Evolutionary conservation across 2,113 vertebrate genomes (phyloP), one percentile per base, ranked within the genome.

Genomic region (Myotis lucifugus): DNA sequence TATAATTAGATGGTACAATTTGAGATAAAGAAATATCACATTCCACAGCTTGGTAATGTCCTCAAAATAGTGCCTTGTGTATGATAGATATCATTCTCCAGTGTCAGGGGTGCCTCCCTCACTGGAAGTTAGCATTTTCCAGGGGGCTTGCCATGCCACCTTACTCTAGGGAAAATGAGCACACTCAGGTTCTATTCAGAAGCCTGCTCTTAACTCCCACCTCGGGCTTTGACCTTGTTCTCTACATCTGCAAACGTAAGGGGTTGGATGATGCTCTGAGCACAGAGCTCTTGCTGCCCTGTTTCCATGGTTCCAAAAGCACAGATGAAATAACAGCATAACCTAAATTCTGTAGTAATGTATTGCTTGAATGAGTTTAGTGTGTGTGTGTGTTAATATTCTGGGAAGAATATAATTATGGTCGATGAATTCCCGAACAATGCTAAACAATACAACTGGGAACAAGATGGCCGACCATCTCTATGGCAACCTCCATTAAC

Each of bases 21-120:
- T n/a, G n/a, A 95, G 69, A 82, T 52, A 95, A 95, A 90, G 23
- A 61, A 92, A 87, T 69, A 66, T 32, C 27, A 29, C 59, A 64
- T 70, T 93, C 23, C 34, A 74, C 23, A 74, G 73, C 23, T 90
- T 4, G 6, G 34, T 54, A 59, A 74, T 74, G 12, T 48, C 42
- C 34, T 91, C 84, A 79, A 42, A 86, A 84, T 72, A 81, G 74
- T 88, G 59, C 27, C 72, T 82, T 76, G 37, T 56, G 42, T 76
- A 56, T 74, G 42, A 66, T 2, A 69, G 73, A 77, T 7, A 2
- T 72, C 48, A 76, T 73, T 84, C 13, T 59, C 37, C 37, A 73
- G 6, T 61, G 77, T 87, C 73, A 59, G 50, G 32, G 23, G n/a
- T 42, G 5, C 70, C 32, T 37, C 48, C 34, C 90, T 78, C 50